Base-by-base conservation (phyloP, 2,113 vertebrate species). In the Todiramphus saurophagus region DNA sequence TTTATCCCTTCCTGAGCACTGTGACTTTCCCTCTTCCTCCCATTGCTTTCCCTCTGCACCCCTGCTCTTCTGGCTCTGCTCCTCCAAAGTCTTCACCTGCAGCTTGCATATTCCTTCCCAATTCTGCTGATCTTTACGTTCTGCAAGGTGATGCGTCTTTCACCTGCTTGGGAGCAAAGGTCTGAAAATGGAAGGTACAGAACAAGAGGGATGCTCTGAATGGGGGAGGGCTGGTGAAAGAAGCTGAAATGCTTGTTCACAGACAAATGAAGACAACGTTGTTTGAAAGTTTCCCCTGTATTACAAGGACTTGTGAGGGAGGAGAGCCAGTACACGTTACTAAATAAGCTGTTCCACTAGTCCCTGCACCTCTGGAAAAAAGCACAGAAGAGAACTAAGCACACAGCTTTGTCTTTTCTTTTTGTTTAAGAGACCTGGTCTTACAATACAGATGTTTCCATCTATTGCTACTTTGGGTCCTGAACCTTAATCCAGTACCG, bases 71-170 rank as follows among this genome's bases (percentile, higher is more conserved):
- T 81, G 59, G 55, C 18, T 77, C 13, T 88, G 23, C 21, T 86
- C 9, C n/a, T 77, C 11, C 28, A n/a, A 30, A 46, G n/a, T 67
- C 73, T 89, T 78, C 1, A 0, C 31, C 50, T 66, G 18, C 18
- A 67, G n/a, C n/a, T 84, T 48, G n/a, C 0, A 0, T 27, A 39
- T 76, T 75, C 35, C 15, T 73, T 83, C 48, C 15, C 0, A 0
- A 1, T 86, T 90, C 76, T 19, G 5, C 30, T 50, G 20, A 53
- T 81, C 44, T 83, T 60, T 58, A 23, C 0, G 1, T 80, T 10
- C 72, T 93, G 33, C 18, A 66, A 74, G 31, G 43, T 60, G 35
- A 39, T 70, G n/a, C 73, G 31, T 55, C 12, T 83, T 83, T 35
- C 39, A 72, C 39, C 28, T 66, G 31, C 48, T 24, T 73, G 58